These are phyloP conservation scores for Epinephelus moara DNA, from an alignment of 2,113 vertebrate species.

Conservation along the genomic window DNA sequence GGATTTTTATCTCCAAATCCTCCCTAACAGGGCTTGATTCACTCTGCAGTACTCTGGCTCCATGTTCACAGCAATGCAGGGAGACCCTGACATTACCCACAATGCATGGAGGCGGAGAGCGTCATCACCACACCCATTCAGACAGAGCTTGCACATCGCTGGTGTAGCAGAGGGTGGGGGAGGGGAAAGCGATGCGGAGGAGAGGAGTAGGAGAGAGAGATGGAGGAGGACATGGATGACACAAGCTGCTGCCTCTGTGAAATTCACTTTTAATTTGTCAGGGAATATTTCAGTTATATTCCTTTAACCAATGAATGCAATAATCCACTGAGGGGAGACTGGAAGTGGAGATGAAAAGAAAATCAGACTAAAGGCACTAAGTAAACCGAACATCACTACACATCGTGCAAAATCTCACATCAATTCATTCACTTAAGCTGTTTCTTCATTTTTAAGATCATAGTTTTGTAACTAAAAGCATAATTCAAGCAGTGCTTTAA, in stretches of 20 bases:
- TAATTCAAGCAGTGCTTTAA: background rate
- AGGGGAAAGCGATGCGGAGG: constrained; percentile 66
- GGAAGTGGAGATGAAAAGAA: background rate
- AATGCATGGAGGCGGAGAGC: constrained; percentile 74
- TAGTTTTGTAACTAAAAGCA: background rate
- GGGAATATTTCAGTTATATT: constrained; percentile 24
- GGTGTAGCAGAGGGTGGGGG: constrained; percentile 71
- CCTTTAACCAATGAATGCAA: constrained; percentile 17
- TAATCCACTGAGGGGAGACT: constrained; percentile 6
- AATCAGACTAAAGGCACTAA: constrained; percentile 5
- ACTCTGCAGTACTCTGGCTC: constrained; percentile 52
- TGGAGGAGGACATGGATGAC: constrained; percentile 60
- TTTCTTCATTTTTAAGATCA: background rate
- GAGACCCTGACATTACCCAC: constrained; percentile 81
- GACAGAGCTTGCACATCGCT: constrained; percentile 57
- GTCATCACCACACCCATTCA: constrained; percentile 84
- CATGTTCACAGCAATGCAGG: constrained; percentile 79
- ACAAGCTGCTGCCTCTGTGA: constrained; percentile 39
- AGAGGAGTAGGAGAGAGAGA: constrained; percentile 50
- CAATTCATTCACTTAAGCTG: background rate
- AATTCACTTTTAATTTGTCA: constrained; percentile 54
- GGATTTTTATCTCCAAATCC: constrained; percentile 1
- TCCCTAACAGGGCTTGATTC: constrained; percentile 5
- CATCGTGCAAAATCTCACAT: constrained; percentile 4
- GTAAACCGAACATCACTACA: constrained; percentile 22